phyloP scores from a whole-genome alignment of 2,888 invertebrate genomes.

The Pristionchus mayeri region DNA sequence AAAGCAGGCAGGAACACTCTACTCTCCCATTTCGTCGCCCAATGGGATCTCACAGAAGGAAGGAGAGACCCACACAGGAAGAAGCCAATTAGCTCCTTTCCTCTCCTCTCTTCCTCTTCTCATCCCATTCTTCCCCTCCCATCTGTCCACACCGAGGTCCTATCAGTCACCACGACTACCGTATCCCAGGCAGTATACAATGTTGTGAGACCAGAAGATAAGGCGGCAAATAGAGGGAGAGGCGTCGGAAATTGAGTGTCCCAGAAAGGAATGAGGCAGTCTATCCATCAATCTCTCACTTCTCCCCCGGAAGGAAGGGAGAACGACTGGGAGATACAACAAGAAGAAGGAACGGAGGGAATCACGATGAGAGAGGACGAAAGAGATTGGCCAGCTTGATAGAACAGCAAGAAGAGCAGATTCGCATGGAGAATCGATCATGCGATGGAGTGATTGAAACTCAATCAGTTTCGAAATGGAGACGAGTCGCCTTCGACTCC shows the following conservation, averaged over 20 bases:
- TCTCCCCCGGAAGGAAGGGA: neutral
- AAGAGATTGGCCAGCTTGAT: neutral
- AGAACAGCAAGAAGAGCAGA: neutral
- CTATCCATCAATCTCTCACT: slow-evolving; percentile 1
- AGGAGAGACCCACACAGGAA: neutral
- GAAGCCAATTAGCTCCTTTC: neutral
- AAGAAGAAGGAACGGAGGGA: neutral
- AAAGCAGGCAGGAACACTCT: neutral
- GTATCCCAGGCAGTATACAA: neutral
- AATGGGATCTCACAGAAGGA: neutral
- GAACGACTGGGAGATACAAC: neutral
- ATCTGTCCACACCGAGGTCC: neutral
- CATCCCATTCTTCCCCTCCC: neutral
- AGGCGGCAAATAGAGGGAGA: neutral
- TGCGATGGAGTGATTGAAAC: neutral
- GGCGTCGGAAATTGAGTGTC: neutral
- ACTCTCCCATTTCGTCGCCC: neutral
- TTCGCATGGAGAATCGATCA: too few species aligned
- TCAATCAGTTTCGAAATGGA: too few species aligned
- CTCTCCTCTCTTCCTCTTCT: neutral
- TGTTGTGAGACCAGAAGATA: neutral
- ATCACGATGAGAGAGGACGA: neutral
- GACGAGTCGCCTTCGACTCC: neutral
- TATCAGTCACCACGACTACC: neutral
- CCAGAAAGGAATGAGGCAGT: neutral